Evolutionary conservation across 2,113 vertebrate species (phyloP).

Genomic region (Polypterus bichir): DNA sequence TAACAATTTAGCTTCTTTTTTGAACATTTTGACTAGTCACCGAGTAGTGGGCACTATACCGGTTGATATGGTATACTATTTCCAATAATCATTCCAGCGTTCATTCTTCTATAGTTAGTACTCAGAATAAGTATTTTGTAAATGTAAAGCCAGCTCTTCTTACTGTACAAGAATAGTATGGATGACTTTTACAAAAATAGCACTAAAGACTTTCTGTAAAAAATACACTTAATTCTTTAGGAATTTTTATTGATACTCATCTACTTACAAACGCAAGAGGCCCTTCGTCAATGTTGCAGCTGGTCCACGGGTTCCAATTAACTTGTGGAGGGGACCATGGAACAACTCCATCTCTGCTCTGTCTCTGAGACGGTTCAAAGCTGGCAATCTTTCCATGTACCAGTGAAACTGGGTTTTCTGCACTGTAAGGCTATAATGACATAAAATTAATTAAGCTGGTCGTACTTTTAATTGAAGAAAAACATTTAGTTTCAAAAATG

Average conservation of each 20-base stretch:
- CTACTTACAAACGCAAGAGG: constrained; percentile 79
- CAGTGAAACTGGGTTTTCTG: constrained; percentile 53
- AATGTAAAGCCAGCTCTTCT: no score
- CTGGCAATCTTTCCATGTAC: constrained; percentile 71
- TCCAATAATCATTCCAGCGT: no score
- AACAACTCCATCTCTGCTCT: constrained; percentile 66
- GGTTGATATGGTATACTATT: no score
- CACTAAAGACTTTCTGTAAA: constrained; percentile 12
- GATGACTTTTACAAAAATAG: neutral
- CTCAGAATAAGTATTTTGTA: no score
- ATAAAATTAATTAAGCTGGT: no score
- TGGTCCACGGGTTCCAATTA: constrained; percentile 98
- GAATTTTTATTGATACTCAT: neutral
- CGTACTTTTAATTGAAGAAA: no score
- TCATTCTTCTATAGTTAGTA: no score
- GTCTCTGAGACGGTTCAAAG: constrained; percentile 79
- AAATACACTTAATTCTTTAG: neutral
- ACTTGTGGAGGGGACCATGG: constrained; percentile 94
- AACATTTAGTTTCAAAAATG: no score
- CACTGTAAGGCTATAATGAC: constrained; percentile 51
- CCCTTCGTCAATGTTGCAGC: constrained; percentile 93
- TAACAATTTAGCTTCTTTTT: no score
- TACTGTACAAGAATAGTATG: no score
- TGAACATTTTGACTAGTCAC: no score
- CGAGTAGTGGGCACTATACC: no score